These are phyloP conservation scores for Drosophila atroscutellata DNA, from an alignment of 2,888 invertebrate genomes.

Conservation along the genomic window DNA sequence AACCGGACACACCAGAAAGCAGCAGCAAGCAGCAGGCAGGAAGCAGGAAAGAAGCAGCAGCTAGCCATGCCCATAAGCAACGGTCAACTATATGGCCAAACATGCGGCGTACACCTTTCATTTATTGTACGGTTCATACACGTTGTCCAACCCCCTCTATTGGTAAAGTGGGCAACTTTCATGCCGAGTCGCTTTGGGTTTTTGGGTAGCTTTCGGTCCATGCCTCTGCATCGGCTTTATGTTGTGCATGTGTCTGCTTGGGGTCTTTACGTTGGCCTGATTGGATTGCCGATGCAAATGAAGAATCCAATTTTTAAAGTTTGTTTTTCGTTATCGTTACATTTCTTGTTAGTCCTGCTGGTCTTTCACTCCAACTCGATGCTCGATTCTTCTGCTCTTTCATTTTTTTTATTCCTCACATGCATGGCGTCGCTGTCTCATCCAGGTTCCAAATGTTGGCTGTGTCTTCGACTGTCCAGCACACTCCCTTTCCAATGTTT, in stretches of 20 bases:
- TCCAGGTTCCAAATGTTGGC: constrained; percentile 28
- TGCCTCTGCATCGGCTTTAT: constrained; percentile 66
- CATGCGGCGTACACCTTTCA: constrained; percentile 76
- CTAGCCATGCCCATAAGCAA: constrained; percentile 67
- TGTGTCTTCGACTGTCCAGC: constrained; percentile 27
- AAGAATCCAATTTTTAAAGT: constrained; percentile 83
- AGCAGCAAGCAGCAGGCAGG: constrained; percentile 35
- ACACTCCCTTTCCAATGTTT: constrained; percentile 19
- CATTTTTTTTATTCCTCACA: constrained; percentile 12
- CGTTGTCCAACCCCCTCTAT: constrained; percentile 3
- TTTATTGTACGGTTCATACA: constrained; percentile 63
- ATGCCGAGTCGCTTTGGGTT: constrained; percentile 28
- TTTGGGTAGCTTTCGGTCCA: constrained; percentile 27
- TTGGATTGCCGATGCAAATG: constrained; percentile 83
- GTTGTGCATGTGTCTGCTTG: constrained; percentile 76
- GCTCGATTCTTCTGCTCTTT: constrained; percentile 17
- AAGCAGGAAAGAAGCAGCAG: constrained; percentile 24
- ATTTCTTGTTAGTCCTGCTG: constrained; percentile 71
- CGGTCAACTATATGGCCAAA: constrained; percentile 78
- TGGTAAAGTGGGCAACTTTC: constrained; percentile 43
- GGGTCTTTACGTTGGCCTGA: constrained; percentile 81
- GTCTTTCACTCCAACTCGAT: constrained; percentile 13
- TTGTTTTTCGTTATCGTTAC: constrained; percentile 82
- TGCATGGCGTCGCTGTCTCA: constrained; percentile 11
- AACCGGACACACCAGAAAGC: constrained; percentile 57